phyloP scores from a whole-genome alignment of 37 sponge, comb jelly and placozoan species.

The Oscarella lobularis region DNA sequence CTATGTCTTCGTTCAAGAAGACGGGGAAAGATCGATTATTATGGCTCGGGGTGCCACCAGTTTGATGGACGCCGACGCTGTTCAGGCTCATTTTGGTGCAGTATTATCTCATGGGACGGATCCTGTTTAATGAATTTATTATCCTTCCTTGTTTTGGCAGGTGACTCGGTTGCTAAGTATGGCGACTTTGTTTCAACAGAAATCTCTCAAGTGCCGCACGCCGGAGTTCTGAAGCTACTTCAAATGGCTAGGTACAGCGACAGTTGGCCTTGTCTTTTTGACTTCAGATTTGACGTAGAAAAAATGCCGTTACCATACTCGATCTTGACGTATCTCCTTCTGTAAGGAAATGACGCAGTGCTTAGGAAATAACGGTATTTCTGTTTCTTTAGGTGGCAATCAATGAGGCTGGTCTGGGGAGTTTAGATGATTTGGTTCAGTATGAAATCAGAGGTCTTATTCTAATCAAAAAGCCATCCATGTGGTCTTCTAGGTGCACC shows the following conservation, averaged over 20 bases:
- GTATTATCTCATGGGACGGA: no score
- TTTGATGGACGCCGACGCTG: constrained; percentile 29
- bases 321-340: constrained; percentile 77
- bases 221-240: constrained; percentile 60
- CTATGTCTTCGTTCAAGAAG: constrained; percentile 70
- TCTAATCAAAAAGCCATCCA: no score
- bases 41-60: constrained; percentile 73
- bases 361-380: background rate
- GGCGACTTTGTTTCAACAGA: constrained; percentile 74
- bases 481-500: constrained; percentile 1
- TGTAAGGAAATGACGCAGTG: constrained; percentile 17
- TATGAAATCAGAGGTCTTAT: no score
- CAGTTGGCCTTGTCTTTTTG: background rate
- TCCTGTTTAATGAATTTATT: no score
- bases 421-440: constrained; percentile 49
- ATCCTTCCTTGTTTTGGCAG: constrained; percentile 15
- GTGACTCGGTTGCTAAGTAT: constrained; percentile 17
- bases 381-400: constrained; percentile 43
- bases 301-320: constrained; percentile 37
- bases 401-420: constrained; percentile 62
- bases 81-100: constrained; percentile 46
- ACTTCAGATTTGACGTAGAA: constrained; percentile 17
- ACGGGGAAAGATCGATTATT: constrained; percentile 76
- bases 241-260: constrained; percentile 47
- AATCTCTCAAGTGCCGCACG: constrained; percentile 81